phyloP scores from a whole-genome alignment of 2,888 invertebrate genomes.

The Leptinotarsa rubiginosa region DNA sequence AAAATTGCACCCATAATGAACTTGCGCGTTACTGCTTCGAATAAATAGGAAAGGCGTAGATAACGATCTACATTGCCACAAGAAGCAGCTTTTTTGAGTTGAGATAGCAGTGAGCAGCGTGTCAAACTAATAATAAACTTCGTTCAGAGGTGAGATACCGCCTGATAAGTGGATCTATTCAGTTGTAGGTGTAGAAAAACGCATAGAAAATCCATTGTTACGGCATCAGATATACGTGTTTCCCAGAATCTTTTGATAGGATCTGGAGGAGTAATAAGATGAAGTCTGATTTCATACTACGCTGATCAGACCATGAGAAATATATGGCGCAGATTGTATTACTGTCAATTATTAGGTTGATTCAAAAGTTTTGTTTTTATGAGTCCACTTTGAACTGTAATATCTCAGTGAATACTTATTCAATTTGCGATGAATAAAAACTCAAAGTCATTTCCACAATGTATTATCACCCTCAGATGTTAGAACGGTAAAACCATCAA shows the following conservation, averaged over 20 bases:
- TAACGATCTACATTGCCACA: constrained; percentile 38
- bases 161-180: constrained; percentile 10
- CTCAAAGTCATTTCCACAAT: too few relatives aligned
- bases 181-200: constrained; percentile 21
- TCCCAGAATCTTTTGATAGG: constrained; percentile 18
- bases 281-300: not conserved
- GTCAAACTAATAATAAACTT: constrained; percentile 38
- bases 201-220: constrained; percentile 19
- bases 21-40: constrained; percentile 27
- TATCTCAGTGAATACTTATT: too few relatives aligned
- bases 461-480: too few relatives aligned
- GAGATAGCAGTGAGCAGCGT: constrained; percentile 30
- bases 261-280: constrained; percentile 12
- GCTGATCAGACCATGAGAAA: too few relatives aligned
- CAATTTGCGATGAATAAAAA: too few relatives aligned
- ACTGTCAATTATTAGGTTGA: too few relatives aligned
- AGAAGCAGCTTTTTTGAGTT: constrained; percentile 35
- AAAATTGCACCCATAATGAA: constrained; percentile 16
- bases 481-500: too few relatives aligned
- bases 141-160: constrained; percentile 10
- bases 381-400: too few relatives aligned
- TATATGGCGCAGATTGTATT: too few relatives aligned
- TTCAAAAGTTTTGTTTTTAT: too few relatives aligned
- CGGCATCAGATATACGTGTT: constrained; percentile 10
- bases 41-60: constrained; percentile 32